Percentiles rank a stretch among this genome's conserved stretches.
phyloP scores from a whole-genome alignment of 2,888 invertebrate genomes.

The Balanococcus diminutus region DNA sequence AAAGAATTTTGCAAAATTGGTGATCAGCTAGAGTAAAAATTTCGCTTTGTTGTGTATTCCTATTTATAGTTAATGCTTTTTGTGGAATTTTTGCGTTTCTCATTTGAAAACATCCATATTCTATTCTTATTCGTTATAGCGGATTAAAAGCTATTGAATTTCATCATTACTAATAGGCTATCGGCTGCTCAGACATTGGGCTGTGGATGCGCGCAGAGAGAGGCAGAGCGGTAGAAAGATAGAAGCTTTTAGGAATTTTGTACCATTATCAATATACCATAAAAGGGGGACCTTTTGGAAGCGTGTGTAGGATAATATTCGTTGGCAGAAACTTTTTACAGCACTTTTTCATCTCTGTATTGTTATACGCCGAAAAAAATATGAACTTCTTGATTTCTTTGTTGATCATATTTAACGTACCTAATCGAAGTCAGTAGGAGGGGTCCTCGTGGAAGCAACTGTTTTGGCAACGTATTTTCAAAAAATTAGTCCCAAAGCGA shows the following conservation, averaged over 20 bases:
- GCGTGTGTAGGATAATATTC: background rate
- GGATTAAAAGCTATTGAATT: constrained; percentile 38
- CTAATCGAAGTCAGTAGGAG: background rate
- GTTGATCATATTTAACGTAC: constrained; percentile 24
- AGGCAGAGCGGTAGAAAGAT: background rate
- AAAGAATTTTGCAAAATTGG: constrained; percentile 9
- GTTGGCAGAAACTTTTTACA: background rate
- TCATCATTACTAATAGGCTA: constrained; percentile 27
- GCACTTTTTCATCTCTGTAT: background rate
- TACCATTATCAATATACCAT: background rate
- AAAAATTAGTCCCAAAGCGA: background rate
- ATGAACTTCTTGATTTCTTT: constrained; percentile 6
- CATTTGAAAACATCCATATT: constrained; percentile 25
- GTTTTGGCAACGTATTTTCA: constrained; percentile 1
- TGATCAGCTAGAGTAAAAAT: constrained; percentile 6
- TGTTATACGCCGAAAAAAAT: constrained; percentile 10
- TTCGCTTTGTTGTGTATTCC: background rate
- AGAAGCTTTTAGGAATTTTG: constrained; percentile 16
- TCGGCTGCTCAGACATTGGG: background rate
- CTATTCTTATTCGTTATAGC: constrained; percentile 12
- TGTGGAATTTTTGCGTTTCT: background rate
- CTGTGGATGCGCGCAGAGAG: no score
- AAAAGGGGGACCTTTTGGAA: background rate
- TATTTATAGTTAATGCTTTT: constrained; percentile 20
- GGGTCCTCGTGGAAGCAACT: background rate